These are phyloP conservation scores for Equus quagga DNA, from an alignment of 2,113 vertebrate genomes.

Conservation along the genomic window DNA sequence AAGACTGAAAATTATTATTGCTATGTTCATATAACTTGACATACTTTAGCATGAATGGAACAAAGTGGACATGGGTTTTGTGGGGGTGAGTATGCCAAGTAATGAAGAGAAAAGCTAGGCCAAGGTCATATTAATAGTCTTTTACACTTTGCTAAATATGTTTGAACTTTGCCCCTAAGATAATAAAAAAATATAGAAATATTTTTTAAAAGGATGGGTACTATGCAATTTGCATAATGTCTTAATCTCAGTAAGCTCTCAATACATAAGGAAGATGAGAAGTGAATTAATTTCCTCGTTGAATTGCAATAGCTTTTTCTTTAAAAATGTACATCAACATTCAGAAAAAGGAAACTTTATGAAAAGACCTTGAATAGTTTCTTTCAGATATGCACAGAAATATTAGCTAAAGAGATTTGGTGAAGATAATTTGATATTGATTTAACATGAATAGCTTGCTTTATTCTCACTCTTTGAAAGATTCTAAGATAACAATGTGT, in stretches of 20 bases:
- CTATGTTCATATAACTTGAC: neutral
- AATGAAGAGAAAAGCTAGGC: neutral
- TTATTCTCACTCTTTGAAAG: conserved; percentile 27
- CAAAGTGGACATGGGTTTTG: neutral
- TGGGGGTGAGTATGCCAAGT: neutral
- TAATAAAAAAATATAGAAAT: neutral
- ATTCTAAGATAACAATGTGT: neutral
- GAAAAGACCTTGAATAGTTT: neutral
- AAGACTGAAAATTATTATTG: neutral
- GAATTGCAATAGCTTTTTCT: neutral
- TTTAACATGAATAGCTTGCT: neutral
- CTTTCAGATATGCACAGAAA: neutral
- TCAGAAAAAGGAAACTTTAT: neutral
- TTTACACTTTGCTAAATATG: neutral
- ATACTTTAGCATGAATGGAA: neutral
- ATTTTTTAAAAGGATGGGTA: neutral
- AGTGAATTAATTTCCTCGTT: neutral
- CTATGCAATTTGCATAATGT: neutral
- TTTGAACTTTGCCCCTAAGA: neutral
- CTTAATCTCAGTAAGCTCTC: neutral
- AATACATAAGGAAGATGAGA: neutral
- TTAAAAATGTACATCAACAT: conserved; percentile 27
- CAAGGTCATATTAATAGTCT: neutral
- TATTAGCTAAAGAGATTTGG: conserved; percentile 22
- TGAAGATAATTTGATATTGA: conserved; percentile 51